A percentile compares a stretch with the other conserved stretches of the same genome.
Evolutionary conservation across 2,113 vertebrate genomes (phyloP).

Genomic region (Dromas ardeola): DNA sequence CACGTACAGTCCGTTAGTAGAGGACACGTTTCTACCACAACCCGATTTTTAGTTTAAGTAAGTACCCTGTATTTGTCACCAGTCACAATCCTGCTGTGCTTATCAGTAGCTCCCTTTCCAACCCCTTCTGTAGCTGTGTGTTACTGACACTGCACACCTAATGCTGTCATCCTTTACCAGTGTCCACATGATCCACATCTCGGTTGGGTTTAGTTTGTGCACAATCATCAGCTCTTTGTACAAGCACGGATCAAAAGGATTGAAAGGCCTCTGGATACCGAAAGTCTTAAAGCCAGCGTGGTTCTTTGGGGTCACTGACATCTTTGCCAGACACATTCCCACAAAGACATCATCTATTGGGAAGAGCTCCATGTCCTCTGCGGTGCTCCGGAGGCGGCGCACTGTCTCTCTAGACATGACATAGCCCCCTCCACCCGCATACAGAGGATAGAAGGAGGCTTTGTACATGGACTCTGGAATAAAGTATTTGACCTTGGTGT

Average conservation of each 20-base stretch:
- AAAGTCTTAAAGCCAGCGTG: constrained; percentile 81
- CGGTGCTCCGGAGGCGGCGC: constrained; percentile 33
- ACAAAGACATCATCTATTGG: constrained; percentile 82
- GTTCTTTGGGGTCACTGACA: constrained; percentile 69
- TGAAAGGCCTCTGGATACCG: constrained; percentile 71
- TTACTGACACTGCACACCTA: constrained; percentile 34
- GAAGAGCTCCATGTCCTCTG: constrained; percentile 72
- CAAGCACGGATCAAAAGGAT: constrained; percentile 76
- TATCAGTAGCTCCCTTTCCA: neutral
- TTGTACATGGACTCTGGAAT: constrained; percentile 75
- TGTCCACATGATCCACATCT: constrained; percentile 84
- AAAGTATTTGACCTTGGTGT: constrained; percentile 78
- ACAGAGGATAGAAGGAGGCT: constrained; percentile 73
- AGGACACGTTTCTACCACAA: neutral
- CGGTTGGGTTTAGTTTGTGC: constrained; percentile 71
- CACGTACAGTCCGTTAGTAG: neutral
- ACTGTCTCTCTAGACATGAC: constrained; percentile 77
- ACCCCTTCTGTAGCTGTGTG: neutral
- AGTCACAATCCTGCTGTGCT: neutral
- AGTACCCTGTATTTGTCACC: neutral
- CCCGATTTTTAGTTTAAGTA: neutral
- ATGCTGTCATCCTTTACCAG: constrained; percentile 72
- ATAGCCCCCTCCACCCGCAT: constrained; percentile 76
- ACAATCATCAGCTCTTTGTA: constrained; percentile 78
- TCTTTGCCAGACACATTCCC: constrained; percentile 79